These are phyloP conservation scores for Ormyrus thymus DNA, from an alignment of 2,888 invertebrate species.

Conservation along the genomic window DNA sequence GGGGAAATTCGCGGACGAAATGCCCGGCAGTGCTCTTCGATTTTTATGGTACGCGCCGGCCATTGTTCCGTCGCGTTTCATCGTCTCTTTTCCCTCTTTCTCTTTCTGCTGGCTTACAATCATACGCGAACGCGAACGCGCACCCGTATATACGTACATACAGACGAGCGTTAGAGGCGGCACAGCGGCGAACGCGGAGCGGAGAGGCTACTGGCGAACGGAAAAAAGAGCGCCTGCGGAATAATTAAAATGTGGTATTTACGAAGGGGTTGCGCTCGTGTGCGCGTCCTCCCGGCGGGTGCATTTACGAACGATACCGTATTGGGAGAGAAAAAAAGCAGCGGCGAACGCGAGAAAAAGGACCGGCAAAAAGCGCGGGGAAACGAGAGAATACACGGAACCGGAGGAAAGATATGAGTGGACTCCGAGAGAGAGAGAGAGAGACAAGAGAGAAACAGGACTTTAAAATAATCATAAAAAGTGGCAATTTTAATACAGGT, in stretches of 20 bases:
- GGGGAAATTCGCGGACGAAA: slow-evolving; percentile 28
- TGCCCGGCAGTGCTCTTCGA: slow-evolving; percentile 30
- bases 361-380: slow-evolving; percentile 27
- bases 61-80: slow-evolving; percentile 42
- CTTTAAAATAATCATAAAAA: slow-evolving; percentile 26
- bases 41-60: slow-evolving; percentile 45
- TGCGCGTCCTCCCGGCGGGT: slow-evolving; percentile 57
- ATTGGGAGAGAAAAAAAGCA: slow-evolving; percentile 52
- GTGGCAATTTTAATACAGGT: not conserved
- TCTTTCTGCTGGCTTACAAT: slow-evolving; percentile 25
- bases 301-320: slow-evolving; percentile 60
- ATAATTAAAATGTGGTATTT: slow-evolving; percentile 69
- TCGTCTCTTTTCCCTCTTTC: slow-evolving; percentile 1
- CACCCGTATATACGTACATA: too few relatives aligned
- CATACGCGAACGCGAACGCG: not conserved
- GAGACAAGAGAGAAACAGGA: not conserved
- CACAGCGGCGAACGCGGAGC: too few relatives aligned
- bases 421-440: not conserved
- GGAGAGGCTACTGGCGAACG: slow-evolving; percentile 27
- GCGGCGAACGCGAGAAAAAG: slow-evolving; percentile 50
- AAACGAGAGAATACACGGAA: not conserved
- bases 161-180: too few relatives aligned
- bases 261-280: slow-evolving; percentile 54
- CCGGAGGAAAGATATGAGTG: slow-evolving; percentile 1
- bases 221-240: slow-evolving; percentile 57